Base-by-base conservation (phyloP, 2,888 invertebrate species). In the Orthosia cruda region DNA sequence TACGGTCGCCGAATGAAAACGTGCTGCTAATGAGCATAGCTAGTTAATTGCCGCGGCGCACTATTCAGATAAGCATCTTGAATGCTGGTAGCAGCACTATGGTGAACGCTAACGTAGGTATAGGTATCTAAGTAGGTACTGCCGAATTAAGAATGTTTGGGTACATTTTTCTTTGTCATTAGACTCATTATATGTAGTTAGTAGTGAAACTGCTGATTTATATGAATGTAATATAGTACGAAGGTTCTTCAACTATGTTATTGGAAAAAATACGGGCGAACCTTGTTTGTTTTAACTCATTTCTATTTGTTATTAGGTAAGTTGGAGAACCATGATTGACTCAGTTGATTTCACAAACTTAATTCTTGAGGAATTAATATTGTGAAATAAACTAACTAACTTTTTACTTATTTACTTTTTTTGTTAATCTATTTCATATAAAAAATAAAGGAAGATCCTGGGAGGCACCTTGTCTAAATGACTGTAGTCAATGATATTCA, bases 11-110 rank as follows among this genome's bases (percentile, higher is more conserved):
- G 95, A 94, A 95, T 95, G 95, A 92, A 92, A 95, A 95, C 94
- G 93, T 92, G 88, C 93, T 94, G 94, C 92, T 95, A 95, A 95
- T 95, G 95, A 96, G 94, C 92, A 92, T 91, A 91, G 93, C 93
- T 81, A 93, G 93, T 94, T 95, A 95, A 95, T 95, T 95, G 94
- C 92, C 87, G 89, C 86, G 86, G 87, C 87, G 83, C 88, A 75
- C 89, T 90, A 91, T 89, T 89, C 88, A 89, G 81, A 87, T 84
- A 87, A 83, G 85, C 83, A 86, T 84, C 87, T 89, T 89, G 90
- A 90, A 91, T 90, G 88, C 91, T 92, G 93, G 94, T 93, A 94
- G 92, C 90, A 91, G 86, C 86, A 92, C n/a, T 92, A 94, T 91
- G 89, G 89, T 81, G 81, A 84, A 89, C 89, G 88, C 83, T 84